Evolutionary conservation across 1,140 invertebrate species (phyloP), one percentile per base, ranked within the genome.

Genomic region (Stenopsyche tienmushanensis): DNA sequence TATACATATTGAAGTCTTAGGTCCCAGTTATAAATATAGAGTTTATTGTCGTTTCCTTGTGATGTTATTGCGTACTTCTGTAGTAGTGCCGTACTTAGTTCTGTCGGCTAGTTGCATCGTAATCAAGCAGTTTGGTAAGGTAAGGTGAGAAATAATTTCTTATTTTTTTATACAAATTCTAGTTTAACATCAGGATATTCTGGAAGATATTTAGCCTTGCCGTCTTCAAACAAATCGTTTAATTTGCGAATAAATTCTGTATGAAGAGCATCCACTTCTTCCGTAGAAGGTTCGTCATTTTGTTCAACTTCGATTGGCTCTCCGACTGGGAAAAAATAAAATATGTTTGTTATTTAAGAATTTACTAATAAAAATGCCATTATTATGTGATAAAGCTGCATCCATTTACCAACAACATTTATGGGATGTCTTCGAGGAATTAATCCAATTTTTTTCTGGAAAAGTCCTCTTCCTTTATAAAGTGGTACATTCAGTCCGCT

Each of bases 371-470:
- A 18, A 15, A 10, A 9, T n/a, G n/a, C n/a, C n/a, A n/a, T n/a
- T n/a, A n/a, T n/a, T n/a, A n/a, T n/a, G n/a, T n/a, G n/a, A n/a
- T n/a, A n/a, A n/a, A n/a, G n/a, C n/a, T 47, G 55, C 25, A 10
- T 18, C 9, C 34, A 34, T 18, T 41, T 5, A 80, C 85, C 90
- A 70, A 97, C 91, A 66, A 90, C 90, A 9, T 86, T 86, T 23
- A 97, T 84, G 0, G 90, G 90, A 66, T 79, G 83, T 25, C 94
- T 83, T 39, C 85, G 83, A 0, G 96, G 94, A 8, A 97, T 73
- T 0, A 95, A 73, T 0, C 95, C 96, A 77, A 93, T 93, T 0
- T 83, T 86, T 72, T 96, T 95, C 71, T 96, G 92, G 72, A 98
- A 92, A 25, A 97, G 80, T 0, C 95, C 94, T 64, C 94, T 78